These are phyloP conservation scores for Chloromyia formosa DNA, from an alignment of 2,888 invertebrate genomes.

Conservation along the genomic window DNA sequence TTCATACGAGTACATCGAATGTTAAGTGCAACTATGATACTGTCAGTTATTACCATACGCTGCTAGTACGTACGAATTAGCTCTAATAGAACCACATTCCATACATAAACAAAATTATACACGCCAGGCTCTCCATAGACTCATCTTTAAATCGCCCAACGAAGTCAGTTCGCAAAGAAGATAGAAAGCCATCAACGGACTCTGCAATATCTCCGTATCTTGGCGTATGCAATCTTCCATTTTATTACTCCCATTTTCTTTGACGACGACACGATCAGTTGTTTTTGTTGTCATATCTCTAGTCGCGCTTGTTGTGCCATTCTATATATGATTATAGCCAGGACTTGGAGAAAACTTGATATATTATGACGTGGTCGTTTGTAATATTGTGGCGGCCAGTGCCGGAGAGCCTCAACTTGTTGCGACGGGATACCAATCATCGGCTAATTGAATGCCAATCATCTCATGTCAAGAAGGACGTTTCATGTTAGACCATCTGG, in stretches of 20 bases:
- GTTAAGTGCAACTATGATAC: no score
- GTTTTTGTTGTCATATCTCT: no score
- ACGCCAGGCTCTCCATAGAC: not conserved
- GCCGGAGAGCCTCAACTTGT: not conserved
- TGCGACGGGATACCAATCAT: constrained; percentile 12
- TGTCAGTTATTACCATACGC: not conserved
- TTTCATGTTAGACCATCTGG: constrained; percentile 25
- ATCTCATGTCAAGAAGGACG: constrained; percentile 13
- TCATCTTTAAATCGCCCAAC: not conserved
- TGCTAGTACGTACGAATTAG: constrained; percentile 7
- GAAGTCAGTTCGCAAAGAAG: not conserved
- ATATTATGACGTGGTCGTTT: constrained; percentile 34
- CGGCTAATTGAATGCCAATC: constrained; percentile 39
- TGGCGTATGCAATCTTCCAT: not conserved
- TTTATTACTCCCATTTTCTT: no score
- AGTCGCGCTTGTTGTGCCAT: not conserved
- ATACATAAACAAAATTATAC: not conserved
- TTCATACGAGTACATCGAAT: no score
- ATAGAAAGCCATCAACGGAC: not conserved
- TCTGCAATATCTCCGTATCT: not conserved
- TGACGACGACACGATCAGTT: no score
- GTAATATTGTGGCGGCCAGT: not conserved
- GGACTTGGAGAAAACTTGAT: constrained; percentile 3
- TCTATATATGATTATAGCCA: not conserved
- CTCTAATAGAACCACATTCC: constrained; percentile 30